Percentiles rank a stretch among this genome's conserved stretches.
Conservation (phyloP, 1,140 invertebrate species). For the Saxidomus purpurata region DNA sequence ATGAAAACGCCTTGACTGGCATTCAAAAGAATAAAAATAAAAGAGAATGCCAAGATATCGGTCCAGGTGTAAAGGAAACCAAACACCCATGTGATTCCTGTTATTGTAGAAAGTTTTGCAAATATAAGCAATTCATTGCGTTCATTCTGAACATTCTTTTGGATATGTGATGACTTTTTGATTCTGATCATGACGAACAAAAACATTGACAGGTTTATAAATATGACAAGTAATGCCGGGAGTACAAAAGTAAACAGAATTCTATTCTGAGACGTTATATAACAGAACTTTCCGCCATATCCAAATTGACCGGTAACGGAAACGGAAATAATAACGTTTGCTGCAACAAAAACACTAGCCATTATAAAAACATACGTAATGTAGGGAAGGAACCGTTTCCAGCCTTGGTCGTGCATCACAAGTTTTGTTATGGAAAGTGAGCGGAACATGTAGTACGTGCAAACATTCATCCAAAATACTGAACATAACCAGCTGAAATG, state of each 20-base stretch:
- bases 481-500: slow-evolving; percentile 34
- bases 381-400: not conserved
- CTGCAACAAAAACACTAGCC: not conserved
- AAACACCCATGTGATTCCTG: slow-evolving; percentile 50
- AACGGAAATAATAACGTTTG: not conserved
- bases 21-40: slow-evolving; percentile 52
- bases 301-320: not conserved
- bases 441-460: slow-evolving; percentile 43
- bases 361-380: not conserved
- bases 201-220: slow-evolving; percentile 27
- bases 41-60: not conserved
- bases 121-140: slow-evolving; percentile 30
- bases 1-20: slow-evolving; percentile 47
- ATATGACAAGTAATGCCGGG: not conserved
- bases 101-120: slow-evolving; percentile 47
- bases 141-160: slow-evolving; percentile 24
- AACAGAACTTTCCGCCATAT: slow-evolving; percentile 37
- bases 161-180: not conserved
- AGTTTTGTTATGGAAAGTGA: not conserved
- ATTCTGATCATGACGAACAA: slow-evolving; percentile 29
- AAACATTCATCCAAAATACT: slow-evolving; percentile 44
- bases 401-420: not conserved
- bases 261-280: slow-evolving; percentile 40
- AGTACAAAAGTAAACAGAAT: slow-evolving; percentile 30
- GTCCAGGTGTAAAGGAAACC: slow-evolving; percentile 50